These are phyloP conservation scores for Microcebus lehilahytsara DNA, from an alignment of 2,113 vertebrate species.

Conservation along the genomic window DNA sequence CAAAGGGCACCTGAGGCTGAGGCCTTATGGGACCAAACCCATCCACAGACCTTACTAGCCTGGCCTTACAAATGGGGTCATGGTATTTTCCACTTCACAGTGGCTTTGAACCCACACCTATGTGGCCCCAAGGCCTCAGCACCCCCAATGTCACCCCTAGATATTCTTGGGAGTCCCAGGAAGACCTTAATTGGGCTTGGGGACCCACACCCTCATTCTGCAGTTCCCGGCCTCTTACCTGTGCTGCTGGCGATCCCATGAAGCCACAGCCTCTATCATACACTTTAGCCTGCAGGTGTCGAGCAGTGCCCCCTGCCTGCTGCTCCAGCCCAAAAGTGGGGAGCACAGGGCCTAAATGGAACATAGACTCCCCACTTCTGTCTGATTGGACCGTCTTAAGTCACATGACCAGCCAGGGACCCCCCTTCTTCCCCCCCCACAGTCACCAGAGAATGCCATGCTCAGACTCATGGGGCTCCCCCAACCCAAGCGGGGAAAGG, in stretches of 20 bases:
- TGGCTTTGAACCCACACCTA: not conserved
- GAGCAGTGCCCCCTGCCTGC: not conserved
- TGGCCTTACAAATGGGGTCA: not conserved
- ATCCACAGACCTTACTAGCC: not conserved
- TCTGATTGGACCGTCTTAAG: not conserved
- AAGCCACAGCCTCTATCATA: not conserved
- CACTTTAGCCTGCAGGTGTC: not conserved
- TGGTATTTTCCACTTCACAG: not conserved
- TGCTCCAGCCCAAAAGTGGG: not conserved
- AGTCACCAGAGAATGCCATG: not conserved
- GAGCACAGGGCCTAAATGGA: not conserved
- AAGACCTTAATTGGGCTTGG: not conserved
- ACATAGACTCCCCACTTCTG: rapidly evolving
- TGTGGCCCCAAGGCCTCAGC: not conserved
- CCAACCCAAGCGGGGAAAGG: not conserved
- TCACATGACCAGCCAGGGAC: not conserved
- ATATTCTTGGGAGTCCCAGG: not conserved
- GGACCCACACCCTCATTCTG: not conserved
- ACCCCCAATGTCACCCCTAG: not conserved
- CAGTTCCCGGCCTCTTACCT: not conserved
- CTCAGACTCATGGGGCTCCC: not conserved
- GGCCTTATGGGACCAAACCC: not conserved
- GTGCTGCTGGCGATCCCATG: not conserved
- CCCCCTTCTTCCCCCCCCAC: not conserved
- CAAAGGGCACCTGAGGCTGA: not conserved